These are phyloP conservation scores for Argopecten irradians DNA, from an alignment of 1,140 invertebrate species.

Conservation along the genomic window DNA sequence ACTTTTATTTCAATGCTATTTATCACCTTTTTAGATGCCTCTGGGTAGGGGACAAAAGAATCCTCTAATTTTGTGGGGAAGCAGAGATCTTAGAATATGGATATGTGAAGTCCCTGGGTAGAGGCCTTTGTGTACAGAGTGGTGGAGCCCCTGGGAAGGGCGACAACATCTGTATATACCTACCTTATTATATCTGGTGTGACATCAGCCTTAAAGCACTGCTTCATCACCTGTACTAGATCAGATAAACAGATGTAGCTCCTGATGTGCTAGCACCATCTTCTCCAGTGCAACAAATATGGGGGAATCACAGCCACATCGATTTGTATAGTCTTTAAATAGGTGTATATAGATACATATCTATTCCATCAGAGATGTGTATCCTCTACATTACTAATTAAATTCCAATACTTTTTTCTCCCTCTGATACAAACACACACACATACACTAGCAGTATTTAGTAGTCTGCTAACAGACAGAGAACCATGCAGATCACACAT, in stretches of 20 bases:
- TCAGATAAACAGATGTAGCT: not conserved
- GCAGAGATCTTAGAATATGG: no score
- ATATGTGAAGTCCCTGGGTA: no score
- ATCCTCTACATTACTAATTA: not conserved
- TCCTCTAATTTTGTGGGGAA: no score
- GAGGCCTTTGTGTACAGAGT: no score
- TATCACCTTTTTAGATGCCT: no score
- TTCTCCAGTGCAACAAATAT: conserved; percentile 4
- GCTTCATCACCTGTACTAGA: not conserved
- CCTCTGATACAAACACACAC: not conserved
- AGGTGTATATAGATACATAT: conserved; percentile 17
- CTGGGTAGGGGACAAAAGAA: not conserved
- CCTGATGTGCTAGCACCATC: not conserved
- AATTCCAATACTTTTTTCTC: not conserved
- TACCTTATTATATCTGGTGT: not conserved
- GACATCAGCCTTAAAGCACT: not conserved
- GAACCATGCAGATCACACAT: not conserved
- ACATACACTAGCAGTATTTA: no score
- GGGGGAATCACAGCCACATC: conserved; percentile 5
- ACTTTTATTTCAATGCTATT: no score
- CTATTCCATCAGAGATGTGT: not conserved
- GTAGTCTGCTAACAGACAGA: not conserved
- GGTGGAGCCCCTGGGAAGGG: no score
- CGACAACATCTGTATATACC: no score
- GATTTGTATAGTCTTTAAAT: conserved; percentile 17